Evolutionary conservation across 35 echinoderm and acorn worm species (phyloP).

Genomic region (Holothuria glaberrima): DNA sequence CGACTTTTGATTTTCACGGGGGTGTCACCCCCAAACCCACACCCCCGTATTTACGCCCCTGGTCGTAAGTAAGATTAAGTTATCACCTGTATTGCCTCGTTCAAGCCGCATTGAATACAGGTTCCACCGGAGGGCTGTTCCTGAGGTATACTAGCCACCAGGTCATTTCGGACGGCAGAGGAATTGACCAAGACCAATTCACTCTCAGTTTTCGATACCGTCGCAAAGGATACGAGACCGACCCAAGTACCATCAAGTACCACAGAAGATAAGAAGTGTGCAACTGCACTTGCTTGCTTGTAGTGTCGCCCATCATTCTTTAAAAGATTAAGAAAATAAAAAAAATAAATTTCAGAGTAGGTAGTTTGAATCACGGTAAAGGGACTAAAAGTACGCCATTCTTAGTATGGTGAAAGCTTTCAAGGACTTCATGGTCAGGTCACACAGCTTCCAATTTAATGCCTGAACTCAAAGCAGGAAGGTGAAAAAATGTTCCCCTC

Average conservation of each 20-base stretch:
- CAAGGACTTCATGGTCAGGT: too few species aligned
- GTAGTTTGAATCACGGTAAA: too few species aligned
- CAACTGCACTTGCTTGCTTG: conserved; percentile 29
- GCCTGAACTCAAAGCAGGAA: too few species aligned
- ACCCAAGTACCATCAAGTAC: conserved; percentile 56
- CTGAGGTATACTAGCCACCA: conserved; percentile 32
- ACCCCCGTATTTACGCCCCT: too few species aligned
- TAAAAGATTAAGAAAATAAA: background rate
- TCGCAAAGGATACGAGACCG: conserved; percentile 54
- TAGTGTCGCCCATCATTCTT: background rate
- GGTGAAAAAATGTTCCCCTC: too few species aligned
- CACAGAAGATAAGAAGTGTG: conserved; percentile 51
- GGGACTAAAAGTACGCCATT: too few species aligned
- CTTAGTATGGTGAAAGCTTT: too few species aligned
- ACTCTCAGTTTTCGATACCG: background rate
- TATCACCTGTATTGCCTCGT: conserved; percentile 35
- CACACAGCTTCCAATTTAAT: too few species aligned
- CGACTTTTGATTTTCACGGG: too few species aligned
- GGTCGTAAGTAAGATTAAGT: background rate
- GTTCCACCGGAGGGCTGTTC: conserved; percentile 50
- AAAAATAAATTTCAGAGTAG: too few species aligned
- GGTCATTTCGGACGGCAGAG: conserved; percentile 38
- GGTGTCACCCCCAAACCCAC: too few species aligned
- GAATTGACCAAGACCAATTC: conserved; percentile 44
- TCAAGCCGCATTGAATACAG: conserved; percentile 63